phyloP scores from a whole-genome alignment of 37 sponge, comb jelly and placozoan species.

The Haliclona indistincta region DNA sequence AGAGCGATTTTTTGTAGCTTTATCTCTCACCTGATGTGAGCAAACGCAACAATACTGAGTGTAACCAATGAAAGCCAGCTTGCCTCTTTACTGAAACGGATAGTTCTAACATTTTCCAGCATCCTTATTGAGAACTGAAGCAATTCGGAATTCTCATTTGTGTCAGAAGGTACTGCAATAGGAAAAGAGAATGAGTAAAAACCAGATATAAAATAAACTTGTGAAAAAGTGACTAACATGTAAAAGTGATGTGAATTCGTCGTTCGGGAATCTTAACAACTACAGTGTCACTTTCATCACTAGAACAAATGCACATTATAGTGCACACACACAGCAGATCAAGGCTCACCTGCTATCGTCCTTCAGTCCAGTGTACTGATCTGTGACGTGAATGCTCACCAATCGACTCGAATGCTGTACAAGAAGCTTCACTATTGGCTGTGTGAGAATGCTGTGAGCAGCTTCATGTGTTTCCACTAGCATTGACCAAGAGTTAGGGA shows the following conservation, averaged over 20 bases:
- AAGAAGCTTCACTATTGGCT: slow-evolving; percentile 23
- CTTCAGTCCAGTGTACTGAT: slow-evolving; percentile 68
- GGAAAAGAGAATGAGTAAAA: neutral
- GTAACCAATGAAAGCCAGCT: neutral
- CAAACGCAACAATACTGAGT: too few species aligned
- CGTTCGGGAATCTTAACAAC: slow-evolving; percentile 41
- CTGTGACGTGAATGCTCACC: slow-evolving; percentile 64
- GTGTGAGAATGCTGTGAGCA: slow-evolving; percentile 33
- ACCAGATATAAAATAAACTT: neutral
- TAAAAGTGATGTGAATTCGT: slow-evolving; percentile 48
- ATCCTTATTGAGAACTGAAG: slow-evolving; percentile 44
- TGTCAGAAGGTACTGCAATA: slow-evolving; percentile 2
- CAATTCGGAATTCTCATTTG: slow-evolving; percentile 12
- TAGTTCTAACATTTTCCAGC: slow-evolving; percentile 47
- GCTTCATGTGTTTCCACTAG: slow-evolving; percentile 49
- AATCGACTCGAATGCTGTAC: slow-evolving; percentile 20
- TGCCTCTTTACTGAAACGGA: slow-evolving; percentile 68
- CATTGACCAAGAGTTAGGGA: slow-evolving; percentile 19
- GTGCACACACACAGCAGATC: neutral
- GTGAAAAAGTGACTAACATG: slow-evolving; percentile 16
- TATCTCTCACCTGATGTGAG: slow-evolving; percentile 55
- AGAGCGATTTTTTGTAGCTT: slow-evolving; percentile 50
- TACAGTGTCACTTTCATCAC: slow-evolving; percentile 53
- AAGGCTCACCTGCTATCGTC: slow-evolving; percentile 30
- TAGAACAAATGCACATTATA: neutral